Percentiles rank a stretch among this genome's conserved stretches.
Evolutionary conservation across 2,113 vertebrate species (phyloP).

Genomic region (Macquaria australasica): DNA sequence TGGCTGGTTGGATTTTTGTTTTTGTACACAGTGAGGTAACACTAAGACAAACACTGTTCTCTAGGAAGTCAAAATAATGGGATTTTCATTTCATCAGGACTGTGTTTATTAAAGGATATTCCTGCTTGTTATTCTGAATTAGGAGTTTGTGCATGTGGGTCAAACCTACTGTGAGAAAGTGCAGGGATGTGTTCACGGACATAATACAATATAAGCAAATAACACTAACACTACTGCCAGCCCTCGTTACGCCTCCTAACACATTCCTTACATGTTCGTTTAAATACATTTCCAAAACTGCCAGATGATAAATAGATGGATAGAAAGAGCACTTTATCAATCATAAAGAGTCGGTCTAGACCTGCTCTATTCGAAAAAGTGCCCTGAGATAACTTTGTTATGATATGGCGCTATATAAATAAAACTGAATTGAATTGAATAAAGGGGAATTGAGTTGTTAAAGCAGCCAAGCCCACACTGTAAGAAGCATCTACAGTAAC

Average conservation of each 20-base stretch:
- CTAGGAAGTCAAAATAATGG: constrained; percentile 6
- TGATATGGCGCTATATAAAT: too few relatives aligned
- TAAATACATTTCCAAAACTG: neutral
- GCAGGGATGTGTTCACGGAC: neutral
- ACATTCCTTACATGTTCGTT: neutral
- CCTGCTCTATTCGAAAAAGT: too few relatives aligned
- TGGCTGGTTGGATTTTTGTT: neutral
- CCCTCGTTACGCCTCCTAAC: constrained; percentile 3
- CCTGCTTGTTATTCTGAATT: constrained; percentile 19
- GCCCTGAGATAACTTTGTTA: too few relatives aligned
- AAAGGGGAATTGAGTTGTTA: neutral
- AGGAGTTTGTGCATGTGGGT: constrained; percentile 15
- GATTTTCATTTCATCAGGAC: constrained; percentile 6
- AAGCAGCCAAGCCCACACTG: neutral
- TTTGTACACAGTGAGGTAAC: neutral
- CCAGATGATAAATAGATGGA: neutral
- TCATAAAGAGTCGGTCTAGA: too few relatives aligned
- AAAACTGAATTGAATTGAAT: too few relatives aligned
- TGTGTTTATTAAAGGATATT: constrained; percentile 26
- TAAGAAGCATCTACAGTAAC: neutral
- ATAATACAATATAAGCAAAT: neutral
- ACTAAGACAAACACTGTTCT: neutral
- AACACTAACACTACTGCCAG: neutral
- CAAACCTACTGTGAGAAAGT: neutral
- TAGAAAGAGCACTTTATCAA: neutral